Evolutionary conservation across 2,113 vertebrate genomes (phyloP).

Genomic region (Indri indri): DNA sequence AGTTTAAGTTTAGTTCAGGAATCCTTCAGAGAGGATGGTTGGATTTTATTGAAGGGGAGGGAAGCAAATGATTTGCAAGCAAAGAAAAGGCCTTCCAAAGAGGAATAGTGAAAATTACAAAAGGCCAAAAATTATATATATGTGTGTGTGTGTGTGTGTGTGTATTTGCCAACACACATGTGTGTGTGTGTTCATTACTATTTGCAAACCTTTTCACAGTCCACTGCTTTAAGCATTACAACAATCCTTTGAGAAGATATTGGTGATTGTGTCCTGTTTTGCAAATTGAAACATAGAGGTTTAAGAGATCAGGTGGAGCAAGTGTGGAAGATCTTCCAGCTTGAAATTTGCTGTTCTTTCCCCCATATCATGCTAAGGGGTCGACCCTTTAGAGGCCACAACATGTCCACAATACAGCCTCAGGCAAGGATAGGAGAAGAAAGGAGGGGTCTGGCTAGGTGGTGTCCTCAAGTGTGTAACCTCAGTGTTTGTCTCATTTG

Average conservation of each 20-base stretch:
- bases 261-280: not conserved
- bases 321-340: not conserved
- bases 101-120: not conserved
- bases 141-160: not conserved
- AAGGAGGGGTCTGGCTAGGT: not conserved
- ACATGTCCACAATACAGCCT: not conserved
- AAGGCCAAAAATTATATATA: not conserved
- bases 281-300: conserved; percentile 1
- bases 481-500: conserved; percentile 72
- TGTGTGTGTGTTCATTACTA: not conserved
- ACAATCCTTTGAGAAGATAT: not conserved
- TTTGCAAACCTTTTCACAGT: not conserved
- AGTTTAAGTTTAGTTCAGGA: not conserved
- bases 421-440: not conserved
- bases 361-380: not conserved
- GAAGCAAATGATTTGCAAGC: not conserved
- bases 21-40: not conserved
- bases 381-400: not conserved
- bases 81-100: not conserved
- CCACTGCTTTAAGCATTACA: not conserved
- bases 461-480: conserved; percentile 58
- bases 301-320: not conserved
- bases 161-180: too few species aligned
- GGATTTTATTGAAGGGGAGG: not conserved
- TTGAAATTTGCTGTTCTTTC: not conserved